A percentile compares a stretch with the other conserved stretches of the same genome.
phyloP scores from a whole-genome alignment of 30 jellyfish, hydroid and myxozoan species.

The Aurelia coerulea region DNA sequence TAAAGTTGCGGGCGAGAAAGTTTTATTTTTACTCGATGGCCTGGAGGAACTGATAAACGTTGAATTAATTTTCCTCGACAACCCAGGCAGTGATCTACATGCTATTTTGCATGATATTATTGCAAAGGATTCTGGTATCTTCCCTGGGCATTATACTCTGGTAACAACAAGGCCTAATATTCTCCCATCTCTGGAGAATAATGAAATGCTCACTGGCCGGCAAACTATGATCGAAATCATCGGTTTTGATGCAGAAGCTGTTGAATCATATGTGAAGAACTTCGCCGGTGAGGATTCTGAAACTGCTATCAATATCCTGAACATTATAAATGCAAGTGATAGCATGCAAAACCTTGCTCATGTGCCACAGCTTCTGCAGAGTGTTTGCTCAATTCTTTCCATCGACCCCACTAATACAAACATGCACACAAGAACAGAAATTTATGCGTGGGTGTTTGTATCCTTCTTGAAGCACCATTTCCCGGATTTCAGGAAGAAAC shows the following conservation, averaged over 20 bases:
- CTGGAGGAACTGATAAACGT: constrained; percentile 1
- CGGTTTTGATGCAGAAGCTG: constrained; percentile 1
- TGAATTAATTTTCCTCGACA: background rate
- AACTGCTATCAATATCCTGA: background rate
- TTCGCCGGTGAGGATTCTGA: background rate
- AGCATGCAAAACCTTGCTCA: background rate
- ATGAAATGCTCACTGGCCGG: background rate
- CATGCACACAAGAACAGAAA: constrained; percentile 5
- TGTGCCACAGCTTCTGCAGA: constrained; percentile 6
- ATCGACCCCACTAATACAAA: background rate
- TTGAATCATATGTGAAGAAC: background rate
- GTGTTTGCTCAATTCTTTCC: background rate
- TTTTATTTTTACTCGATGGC: background rate
- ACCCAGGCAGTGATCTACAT: background rate
- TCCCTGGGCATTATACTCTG: background rate
- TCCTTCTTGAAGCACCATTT: constrained; percentile 1
- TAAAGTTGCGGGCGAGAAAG: background rate
- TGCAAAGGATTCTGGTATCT: background rate
- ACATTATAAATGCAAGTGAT: background rate
- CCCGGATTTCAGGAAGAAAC: background rate
- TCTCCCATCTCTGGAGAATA: background rate
- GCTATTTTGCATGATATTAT: background rate
- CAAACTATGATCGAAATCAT: constrained; percentile 1
- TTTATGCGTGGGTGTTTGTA: background rate
- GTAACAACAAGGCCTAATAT: constrained; percentile 8